Evolutionary conservation across 1,140 invertebrate genomes (phyloP), one percentile per base, ranked within the genome.

Genomic region (Pristionchus pacificus): DNA sequence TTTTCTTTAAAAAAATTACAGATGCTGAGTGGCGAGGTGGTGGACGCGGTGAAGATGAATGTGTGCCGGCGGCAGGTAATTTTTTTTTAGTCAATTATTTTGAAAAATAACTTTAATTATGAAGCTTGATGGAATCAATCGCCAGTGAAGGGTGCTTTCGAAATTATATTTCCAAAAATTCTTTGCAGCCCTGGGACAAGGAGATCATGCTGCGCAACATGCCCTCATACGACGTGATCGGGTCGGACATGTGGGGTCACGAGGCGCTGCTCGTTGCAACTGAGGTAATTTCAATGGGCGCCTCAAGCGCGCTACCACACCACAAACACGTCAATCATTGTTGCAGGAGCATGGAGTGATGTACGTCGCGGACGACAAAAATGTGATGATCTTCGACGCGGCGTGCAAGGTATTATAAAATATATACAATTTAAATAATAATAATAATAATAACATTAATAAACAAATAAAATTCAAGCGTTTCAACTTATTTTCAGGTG

Each of bases 11-110:
- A 10, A 49, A 10, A 6, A 49, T 49, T 49, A 10, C 38, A 49
- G 66, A 71, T 71, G 69, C 66, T 71, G 15, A 71, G 69, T 33
- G 69, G 69, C 27, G 69, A 71, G 27, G 68, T 71, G n/a, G 15
- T 29, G 13, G 69, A 71, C 27, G 68, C 69, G 19, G 69, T 67
- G 14, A 71, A 71, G 32, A 71, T 71, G 19, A 71, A 33, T 55
- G 49, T 71, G 14, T 71, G 69, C 49, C 33, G 69, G 27, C 68
- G 67, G 31, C 69, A 71, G 69, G 69, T 60, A 27, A 27, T 19
- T 49, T 49, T 49, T 19, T 49, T 49, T 49, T n/a, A 60, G 24
- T 57, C 55, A 57, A 19, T 57, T 57, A 57, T 57, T 57, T 57
- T 57, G 24, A 57, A 57, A 57, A 57, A 57, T 57, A 57, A 24